Conservation (phyloP, 2,888 invertebrate species). For the Heliothis peltigera region DNA sequence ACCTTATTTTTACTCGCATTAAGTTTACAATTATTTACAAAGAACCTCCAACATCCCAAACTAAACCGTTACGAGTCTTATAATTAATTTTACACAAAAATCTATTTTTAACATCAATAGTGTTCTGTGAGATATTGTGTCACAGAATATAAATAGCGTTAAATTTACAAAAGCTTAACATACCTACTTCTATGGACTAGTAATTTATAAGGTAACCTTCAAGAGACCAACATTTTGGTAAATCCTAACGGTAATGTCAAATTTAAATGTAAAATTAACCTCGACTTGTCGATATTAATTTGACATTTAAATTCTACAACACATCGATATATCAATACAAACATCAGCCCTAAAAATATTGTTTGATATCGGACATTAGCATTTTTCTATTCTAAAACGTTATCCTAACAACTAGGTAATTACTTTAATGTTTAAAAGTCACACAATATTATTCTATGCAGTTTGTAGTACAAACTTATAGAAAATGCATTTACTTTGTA, state of each 20-base stretch:
- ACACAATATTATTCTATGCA: constrained; percentile 32
- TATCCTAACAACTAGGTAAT: constrained; percentile 42
- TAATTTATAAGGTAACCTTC: constrained; percentile 81
- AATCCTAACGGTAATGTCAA: constrained; percentile 54
- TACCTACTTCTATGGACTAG: constrained; percentile 83
- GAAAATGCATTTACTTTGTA: constrained; percentile 37
- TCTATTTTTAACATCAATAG: constrained; percentile 64
- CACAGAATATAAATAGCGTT: constrained; percentile 59
- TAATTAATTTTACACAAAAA: constrained; percentile 64
- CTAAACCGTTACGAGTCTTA: constrained; percentile 63
- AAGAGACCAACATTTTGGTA: constrained; percentile 70
- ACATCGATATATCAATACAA: constrained; percentile 30
- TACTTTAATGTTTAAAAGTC: constrained; percentile 39
- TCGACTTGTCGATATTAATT: constrained; percentile 36
- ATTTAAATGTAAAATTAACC: constrained; percentile 8
- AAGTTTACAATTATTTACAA: constrained; percentile 79
- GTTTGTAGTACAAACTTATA: constrained; percentile 54
- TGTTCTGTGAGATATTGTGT: constrained; percentile 51
- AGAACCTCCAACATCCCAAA: constrained; percentile 60
- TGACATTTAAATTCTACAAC: constrained; percentile 38
- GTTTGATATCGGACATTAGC: constrained; percentile 57
- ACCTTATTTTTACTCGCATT: constrained; percentile 67
- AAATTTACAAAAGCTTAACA: constrained; percentile 82
- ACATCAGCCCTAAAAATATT: constrained; percentile 41
- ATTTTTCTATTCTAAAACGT: constrained; percentile 55